Base-by-base conservation (phyloP, 1,140 invertebrate genomes). In the Amyelois transitella region DNA sequence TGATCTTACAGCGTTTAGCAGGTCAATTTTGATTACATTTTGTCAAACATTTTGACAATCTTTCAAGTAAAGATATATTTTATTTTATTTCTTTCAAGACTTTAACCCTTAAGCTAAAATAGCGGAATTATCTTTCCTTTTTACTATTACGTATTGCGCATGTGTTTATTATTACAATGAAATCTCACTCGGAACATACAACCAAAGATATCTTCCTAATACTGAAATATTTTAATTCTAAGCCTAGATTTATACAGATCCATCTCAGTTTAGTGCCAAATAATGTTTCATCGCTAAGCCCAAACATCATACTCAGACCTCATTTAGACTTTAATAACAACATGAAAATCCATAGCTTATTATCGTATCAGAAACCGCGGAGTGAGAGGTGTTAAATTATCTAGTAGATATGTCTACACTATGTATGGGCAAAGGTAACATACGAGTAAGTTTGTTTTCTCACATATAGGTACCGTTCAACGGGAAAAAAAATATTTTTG, bases 351-450 rank as follows among this genome's bases (percentile, higher is more conserved):
- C 12, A 14, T 14, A 38, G 12, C 32, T 38, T 38, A 38, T 38
- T 8, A 4, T 6, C 4, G 12, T 38, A 38, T 38, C 32, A 14
- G 32, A 1, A 6, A 1, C n/a, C n/a, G n/a, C 12, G 1, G n/a
- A 38, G 32, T 38, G n/a, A 28, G 8, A 52, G 48, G 54, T 57
- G 49, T 45, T 45, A 47, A 10, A 28, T 5, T 28, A 28, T 28
- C n/a, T n/a, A n/a, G n/a, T n/a, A n/a, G n/a, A n/a, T n/a, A n/a
- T n/a, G n/a, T n/a, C n/a, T n/a, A n/a, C n/a, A n/a, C n/a, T n/a
- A n/a, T n/a, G n/a, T n/a, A n/a, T n/a, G n/a, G n/a, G n/a, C n/a
- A n/a, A n/a, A n/a, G n/a, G n/a, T n/a, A n/a, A n/a, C n/a, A n/a
- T n/a, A n/a, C n/a, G n/a, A n/a, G n/a, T n/a, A n/a, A n/a, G n/a